These are phyloP conservation scores for Ellobius talpinus DNA, from an alignment of 2,113 vertebrate genomes.

Conservation along the genomic window DNA sequence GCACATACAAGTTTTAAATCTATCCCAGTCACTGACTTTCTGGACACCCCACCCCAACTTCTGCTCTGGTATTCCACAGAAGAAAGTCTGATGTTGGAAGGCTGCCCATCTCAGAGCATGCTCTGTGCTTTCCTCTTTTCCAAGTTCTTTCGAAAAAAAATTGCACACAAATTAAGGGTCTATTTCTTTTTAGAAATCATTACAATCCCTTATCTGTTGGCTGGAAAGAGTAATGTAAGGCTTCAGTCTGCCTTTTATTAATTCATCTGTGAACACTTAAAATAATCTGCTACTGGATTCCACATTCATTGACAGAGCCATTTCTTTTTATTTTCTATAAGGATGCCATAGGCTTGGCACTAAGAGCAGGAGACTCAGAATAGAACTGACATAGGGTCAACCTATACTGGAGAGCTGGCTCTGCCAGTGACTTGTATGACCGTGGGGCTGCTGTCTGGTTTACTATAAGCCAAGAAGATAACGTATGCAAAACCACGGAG, in stretches of 20 bases:
- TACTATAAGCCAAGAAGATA: background rate
- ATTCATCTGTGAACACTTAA: slow-evolving; percentile 1
- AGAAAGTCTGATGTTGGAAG: slow-evolving; percentile 52
- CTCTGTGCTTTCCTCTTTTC: slow-evolving; percentile 46
- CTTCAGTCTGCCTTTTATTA: background rate
- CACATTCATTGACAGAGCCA: background rate
- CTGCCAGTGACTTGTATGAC: background rate
- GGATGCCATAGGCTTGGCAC: background rate
- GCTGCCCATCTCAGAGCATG: slow-evolving; percentile 41
- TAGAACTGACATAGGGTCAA: background rate
- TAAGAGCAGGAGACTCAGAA: background rate
- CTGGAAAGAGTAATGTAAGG: background rate
- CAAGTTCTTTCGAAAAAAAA: slow-evolving; percentile 24
- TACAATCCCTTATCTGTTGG: slow-evolving; percentile 23
- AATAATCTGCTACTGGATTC: slow-evolving; percentile 4
- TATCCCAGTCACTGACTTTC: slow-evolving; percentile 28
- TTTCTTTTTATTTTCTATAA: background rate
- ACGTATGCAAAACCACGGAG: background rate
- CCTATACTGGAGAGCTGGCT: background rate
- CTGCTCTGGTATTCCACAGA: slow-evolving; percentile 55
- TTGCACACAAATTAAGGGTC: background rate
- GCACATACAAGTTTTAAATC: slow-evolving; percentile 22
- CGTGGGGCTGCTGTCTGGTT: background rate
- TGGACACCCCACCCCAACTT: background rate
- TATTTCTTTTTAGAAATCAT: slow-evolving; percentile 60